Percentiles rank a stretch among this genome's conserved stretches.
Evolutionary conservation across 2,113 vertebrate genomes (phyloP).

Genomic region (Nothoprocta pentlandii): DNA sequence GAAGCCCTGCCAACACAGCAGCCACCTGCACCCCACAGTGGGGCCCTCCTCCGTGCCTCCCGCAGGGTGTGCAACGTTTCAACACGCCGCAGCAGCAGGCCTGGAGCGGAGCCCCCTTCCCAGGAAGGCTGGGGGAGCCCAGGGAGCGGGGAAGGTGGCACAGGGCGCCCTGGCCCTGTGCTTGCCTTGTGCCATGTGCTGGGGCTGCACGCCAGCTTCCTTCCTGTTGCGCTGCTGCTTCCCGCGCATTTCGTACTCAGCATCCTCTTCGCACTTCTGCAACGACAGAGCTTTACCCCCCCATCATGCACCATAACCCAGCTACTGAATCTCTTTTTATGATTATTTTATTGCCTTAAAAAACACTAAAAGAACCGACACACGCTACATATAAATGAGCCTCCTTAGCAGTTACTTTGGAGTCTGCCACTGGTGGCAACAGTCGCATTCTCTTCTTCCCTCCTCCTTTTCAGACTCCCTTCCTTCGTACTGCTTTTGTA

Average conservation of each 20-base stretch:
- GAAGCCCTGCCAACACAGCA: not conserved
- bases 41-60: not conserved
- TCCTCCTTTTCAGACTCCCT: not conserved
- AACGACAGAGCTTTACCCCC: not conserved
- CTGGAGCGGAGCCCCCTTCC: too few species aligned
- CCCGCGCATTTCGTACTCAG: not conserved
- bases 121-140: not conserved
- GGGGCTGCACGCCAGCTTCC: not conserved
- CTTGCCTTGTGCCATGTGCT: not conserved
- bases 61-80: too few species aligned
- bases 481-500: not conserved
- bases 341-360: constrained; percentile 47
- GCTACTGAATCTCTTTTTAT: constrained; percentile 7
- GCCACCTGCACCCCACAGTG: too few species aligned
- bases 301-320: not conserved
- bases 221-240: not conserved
- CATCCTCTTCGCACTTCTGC: not conserved
- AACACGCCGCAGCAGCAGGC: too few species aligned
- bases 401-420: constrained; percentile 42
- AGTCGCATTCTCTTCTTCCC: not conserved
- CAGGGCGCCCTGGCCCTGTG: not conserved
- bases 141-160: not conserved
- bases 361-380: constrained; percentile 8
- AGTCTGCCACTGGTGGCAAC: constrained; percentile 1
- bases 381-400: not conserved